Evolutionary conservation across 2,888 invertebrate genomes (phyloP).

Genomic region (Lithosia quadra): DNA sequence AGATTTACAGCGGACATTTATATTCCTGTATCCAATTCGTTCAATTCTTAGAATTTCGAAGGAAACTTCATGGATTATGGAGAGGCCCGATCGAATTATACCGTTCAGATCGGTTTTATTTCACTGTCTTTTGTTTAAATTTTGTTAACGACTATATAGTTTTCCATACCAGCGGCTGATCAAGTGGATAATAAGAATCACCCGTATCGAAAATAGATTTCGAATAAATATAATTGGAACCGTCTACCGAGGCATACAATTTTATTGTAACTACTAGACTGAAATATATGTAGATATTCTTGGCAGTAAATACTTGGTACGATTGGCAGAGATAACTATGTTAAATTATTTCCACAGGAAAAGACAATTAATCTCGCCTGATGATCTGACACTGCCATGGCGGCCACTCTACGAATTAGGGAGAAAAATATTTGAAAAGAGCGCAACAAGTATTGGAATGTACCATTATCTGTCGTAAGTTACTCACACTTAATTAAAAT

Average conservation of each 20-base stretch:
- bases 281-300: conserved; percentile 25
- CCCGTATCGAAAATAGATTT: background rate
- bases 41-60: background rate
- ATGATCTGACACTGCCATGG: conserved; percentile 95
- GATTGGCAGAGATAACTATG: conserved; percentile 32
- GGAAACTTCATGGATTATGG: background rate
- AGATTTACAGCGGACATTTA: background rate
- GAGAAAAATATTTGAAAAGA: conserved; percentile 86
- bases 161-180: background rate
- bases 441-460: conserved; percentile 86
- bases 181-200: background rate
- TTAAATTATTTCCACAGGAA: conserved; percentile 86
- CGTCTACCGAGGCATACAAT: background rate
- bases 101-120: no score
- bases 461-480: conserved; percentile 86
- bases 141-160: no score
- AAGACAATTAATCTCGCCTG: conserved; percentile 90
- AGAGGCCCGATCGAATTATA: no score
- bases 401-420: conserved; percentile 92
- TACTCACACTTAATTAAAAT: background rate
- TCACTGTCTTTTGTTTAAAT: background rate
- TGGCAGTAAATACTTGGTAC: conserved; percentile 38
- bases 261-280: conserved; percentile 1
- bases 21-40: background rate
- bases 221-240: background rate